A percentile compares a stretch with the other conserved stretches of the same genome.
Evolutionary conservation across 2,113 vertebrate genomes (phyloP).

Genomic region (Sturnus vulgaris): DNA sequence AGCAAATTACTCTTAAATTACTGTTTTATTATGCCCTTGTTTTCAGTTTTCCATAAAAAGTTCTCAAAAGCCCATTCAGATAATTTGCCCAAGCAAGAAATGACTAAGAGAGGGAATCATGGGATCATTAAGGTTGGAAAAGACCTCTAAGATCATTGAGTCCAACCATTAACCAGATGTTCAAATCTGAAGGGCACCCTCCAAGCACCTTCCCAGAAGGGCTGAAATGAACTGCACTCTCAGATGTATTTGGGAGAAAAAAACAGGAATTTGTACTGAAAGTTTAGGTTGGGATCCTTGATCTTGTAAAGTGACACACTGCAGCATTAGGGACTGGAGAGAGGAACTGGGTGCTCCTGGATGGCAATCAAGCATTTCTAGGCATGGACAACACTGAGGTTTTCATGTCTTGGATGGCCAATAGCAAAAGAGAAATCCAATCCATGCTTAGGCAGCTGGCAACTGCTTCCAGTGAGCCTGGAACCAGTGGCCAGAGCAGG

Average conservation of each 20-base stretch:
- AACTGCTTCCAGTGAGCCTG: not conserved
- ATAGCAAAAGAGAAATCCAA: not conserved
- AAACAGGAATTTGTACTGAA: not conserved
- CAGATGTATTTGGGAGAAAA: not conserved
- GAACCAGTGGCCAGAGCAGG: not conserved
- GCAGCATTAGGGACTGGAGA: not conserved
- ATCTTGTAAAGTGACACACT: not conserved
- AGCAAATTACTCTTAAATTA: constrained; percentile 61
- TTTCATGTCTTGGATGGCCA: not conserved
- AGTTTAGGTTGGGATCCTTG: not conserved
- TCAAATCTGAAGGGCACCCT: not conserved
- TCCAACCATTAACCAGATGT: not conserved
- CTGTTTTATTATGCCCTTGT: constrained; percentile 59
- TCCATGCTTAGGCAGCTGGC: not conserved
- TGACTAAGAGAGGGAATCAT: not conserved
- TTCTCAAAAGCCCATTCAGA: constrained; percentile 63
- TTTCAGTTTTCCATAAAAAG: constrained; percentile 58
- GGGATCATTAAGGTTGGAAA: not conserved
- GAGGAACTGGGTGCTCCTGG: not conserved
- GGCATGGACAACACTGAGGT: not conserved
- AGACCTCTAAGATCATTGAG: not conserved
- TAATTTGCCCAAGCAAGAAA: constrained; percentile 44
- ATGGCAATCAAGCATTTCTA: fast-evolving
- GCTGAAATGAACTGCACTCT: not conserved
- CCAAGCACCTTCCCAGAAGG: not conserved